A percentile compares a stretch with the other conserved stretches of the same genome.
Evolutionary conservation across 64 coral and sea anemone genomes (phyloP).

Genomic region (Montipora cactus): DNA sequence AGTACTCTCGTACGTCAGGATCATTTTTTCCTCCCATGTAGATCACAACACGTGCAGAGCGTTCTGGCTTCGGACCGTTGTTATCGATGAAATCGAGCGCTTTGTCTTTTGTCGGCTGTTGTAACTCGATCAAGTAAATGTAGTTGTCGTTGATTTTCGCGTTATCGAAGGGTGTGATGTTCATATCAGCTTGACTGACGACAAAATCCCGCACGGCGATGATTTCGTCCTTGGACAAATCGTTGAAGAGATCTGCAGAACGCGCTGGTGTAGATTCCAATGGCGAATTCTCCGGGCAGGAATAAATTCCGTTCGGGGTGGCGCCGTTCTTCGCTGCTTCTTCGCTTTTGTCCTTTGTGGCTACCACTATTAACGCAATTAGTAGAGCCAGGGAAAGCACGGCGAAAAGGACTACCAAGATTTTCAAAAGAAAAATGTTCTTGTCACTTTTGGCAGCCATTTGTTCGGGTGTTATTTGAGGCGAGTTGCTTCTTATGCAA

Average conservation of each 20-base stretch:
- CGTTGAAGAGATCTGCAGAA: slow-evolving; percentile 74
- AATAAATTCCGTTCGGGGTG: neutral
- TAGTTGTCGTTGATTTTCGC: slow-evolving; percentile 72
- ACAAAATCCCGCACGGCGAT: slow-evolving; percentile 75
- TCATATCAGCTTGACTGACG: slow-evolving; percentile 30
- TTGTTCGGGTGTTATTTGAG: neutral
- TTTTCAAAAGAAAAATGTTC: slow-evolving; percentile 54
- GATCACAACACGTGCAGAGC: slow-evolving; percentile 61
- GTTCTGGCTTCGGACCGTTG: slow-evolving; percentile 41
- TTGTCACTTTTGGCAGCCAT: neutral
- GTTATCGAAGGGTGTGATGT: slow-evolving; percentile 65
- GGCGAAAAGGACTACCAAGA: slow-evolving; percentile 20
- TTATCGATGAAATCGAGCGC: slow-evolving; percentile 76
- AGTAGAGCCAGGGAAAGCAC: slow-evolving; percentile 60
- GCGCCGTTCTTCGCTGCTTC: neutral
- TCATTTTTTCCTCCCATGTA: slow-evolving; percentile 48
- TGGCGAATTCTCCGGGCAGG: neutral
- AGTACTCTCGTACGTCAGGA: slow-evolving; percentile 74
- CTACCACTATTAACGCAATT: slow-evolving; percentile 72
- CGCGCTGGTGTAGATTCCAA: slow-evolving; percentile 11
- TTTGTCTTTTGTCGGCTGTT: slow-evolving; percentile 56
- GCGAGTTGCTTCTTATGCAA: neutral
- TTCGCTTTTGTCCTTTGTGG: neutral
- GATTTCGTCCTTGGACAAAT: slow-evolving; percentile 80
- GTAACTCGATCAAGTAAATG: slow-evolving; percentile 83